Evolutionary conservation across 2,113 vertebrate genomes (phyloP).

Genomic region (Columbina picui): DNA sequence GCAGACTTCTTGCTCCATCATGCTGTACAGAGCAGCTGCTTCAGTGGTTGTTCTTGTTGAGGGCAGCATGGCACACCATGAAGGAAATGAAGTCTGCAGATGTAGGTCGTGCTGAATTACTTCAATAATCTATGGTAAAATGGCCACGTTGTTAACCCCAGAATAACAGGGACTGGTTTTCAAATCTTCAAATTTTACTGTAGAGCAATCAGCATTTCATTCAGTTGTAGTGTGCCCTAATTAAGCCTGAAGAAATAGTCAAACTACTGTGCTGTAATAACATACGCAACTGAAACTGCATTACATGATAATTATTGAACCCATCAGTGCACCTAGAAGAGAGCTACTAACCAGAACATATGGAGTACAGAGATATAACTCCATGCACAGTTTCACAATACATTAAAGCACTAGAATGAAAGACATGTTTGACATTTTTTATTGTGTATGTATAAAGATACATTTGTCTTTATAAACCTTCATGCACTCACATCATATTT

Average conservation of each 20-base stretch:
- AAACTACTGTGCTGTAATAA: conserved; percentile 46
- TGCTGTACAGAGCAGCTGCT: conserved; percentile 67
- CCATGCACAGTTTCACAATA: not conserved
- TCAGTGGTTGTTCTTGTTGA: conserved; percentile 63
- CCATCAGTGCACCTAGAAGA: conserved; percentile 31
- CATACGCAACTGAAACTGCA: not conserved
- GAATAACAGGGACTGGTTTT: conserved; percentile 29
- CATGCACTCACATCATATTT: not conserved
- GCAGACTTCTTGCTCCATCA: conserved; percentile 62
- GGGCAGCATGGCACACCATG: conserved; percentile 63
- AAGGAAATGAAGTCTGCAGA: conserved; percentile 65
- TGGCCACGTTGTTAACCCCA: conserved; percentile 25
- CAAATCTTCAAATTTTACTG: not conserved
- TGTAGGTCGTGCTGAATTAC: conserved; percentile 54
- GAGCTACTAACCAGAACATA: conserved; percentile 31
- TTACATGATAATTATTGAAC: conserved; percentile 41
- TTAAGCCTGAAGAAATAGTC: conserved; percentile 60
- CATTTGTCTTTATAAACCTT: not conserved
- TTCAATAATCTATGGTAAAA: conserved; percentile 54
- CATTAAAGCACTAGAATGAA: not conserved
- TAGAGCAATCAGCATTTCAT: conserved; percentile 18
- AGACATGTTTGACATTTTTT: not conserved
- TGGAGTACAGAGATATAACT: not conserved
- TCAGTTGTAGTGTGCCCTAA: conserved; percentile 23
- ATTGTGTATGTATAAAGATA: not conserved